Evolutionary conservation across 2,113 vertebrate species (phyloP).

Genomic region (Okapia johnstoni): DNA sequence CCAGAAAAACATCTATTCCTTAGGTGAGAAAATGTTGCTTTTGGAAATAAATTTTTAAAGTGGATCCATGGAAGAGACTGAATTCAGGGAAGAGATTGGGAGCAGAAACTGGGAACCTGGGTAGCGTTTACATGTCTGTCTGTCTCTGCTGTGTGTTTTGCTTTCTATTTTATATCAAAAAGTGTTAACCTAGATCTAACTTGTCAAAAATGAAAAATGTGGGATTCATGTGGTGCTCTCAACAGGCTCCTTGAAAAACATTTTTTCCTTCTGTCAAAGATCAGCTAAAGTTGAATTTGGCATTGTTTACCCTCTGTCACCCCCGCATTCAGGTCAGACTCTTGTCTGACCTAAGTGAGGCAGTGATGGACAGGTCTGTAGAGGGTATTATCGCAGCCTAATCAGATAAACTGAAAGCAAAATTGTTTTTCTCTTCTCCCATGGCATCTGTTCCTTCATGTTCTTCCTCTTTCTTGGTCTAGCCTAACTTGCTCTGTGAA

Average conservation of each 20-base stretch:
- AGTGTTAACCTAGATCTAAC: background rate
- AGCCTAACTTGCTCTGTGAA: slow-evolving; percentile 55
- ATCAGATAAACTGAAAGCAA: slow-evolving; percentile 73
- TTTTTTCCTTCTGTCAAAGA: slow-evolving; percentile 61
- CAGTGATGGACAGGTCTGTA: slow-evolving; percentile 75
- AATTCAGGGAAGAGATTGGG: background rate
- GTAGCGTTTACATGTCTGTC: background rate
- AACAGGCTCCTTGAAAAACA: slow-evolving; percentile 51
- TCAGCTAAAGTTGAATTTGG: slow-evolving; percentile 72
- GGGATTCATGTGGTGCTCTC: slow-evolving; percentile 27
- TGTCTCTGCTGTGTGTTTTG: background rate
- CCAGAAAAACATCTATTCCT: background rate
- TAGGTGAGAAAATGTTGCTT: background rate
- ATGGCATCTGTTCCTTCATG: background rate
- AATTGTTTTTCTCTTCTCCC: slow-evolving; percentile 58
- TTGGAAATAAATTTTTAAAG: background rate
- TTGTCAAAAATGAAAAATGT: slow-evolving; percentile 39
- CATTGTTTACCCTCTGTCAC: slow-evolving; percentile 74
- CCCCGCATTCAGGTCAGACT: slow-evolving; percentile 69
- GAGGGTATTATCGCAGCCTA: slow-evolving; percentile 72
- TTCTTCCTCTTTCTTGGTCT: slow-evolving; percentile 18
- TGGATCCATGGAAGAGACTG: background rate
- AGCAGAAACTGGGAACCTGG: background rate
- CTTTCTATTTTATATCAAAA: background rate
- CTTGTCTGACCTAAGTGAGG: slow-evolving; percentile 60